Evolutionary conservation across 2,113 vertebrate species (phyloP).

Genomic region (Fregata magnificens): DNA sequence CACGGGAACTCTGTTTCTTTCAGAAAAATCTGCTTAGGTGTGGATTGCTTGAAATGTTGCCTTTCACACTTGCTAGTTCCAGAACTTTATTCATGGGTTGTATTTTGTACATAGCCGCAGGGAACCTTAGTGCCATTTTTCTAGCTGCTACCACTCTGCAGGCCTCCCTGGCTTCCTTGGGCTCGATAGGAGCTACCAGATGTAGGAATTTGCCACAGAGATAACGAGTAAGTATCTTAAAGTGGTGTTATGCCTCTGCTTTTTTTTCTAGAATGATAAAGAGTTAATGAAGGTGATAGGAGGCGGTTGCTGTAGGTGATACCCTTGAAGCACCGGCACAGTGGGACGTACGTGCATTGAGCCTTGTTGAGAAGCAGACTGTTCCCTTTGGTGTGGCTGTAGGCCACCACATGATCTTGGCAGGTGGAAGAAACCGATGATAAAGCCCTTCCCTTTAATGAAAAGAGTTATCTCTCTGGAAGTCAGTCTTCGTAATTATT

Average conservation of each 20-base stretch:
- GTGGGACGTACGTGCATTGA: rapidly evolving
- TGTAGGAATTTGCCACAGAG: rapidly evolving
- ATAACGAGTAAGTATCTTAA: rapidly evolving
- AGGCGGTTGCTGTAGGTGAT: not conserved
- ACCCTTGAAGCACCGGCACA: not conserved
- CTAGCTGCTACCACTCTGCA: rapidly evolving
- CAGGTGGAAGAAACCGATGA: not conserved
- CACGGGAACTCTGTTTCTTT: not conserved
- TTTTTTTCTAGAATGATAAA: not conserved
- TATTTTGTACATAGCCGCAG: not conserved
- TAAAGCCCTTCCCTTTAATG: not conserved
- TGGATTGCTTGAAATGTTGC: rapidly evolving
- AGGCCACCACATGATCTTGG: not conserved
- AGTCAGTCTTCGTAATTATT: not conserved
- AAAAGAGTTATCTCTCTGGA: not conserved
- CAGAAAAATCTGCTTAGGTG: not conserved
- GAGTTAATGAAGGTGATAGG: rapidly evolving
- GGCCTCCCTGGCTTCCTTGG: not conserved
- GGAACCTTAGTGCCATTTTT: not conserved
- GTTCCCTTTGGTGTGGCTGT: not conserved
- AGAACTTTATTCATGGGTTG: rapidly evolving
- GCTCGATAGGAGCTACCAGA: rapidly evolving
- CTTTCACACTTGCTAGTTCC: not conserved
- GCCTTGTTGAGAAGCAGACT: rapidly evolving
- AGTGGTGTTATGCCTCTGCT: rapidly evolving